Percentiles rank a stretch among this genome's conserved stretches.
These are phyloP conservation scores for Chouioia cunea DNA, from an alignment of 2,888 invertebrate genomes.

Conservation along the genomic window DNA sequence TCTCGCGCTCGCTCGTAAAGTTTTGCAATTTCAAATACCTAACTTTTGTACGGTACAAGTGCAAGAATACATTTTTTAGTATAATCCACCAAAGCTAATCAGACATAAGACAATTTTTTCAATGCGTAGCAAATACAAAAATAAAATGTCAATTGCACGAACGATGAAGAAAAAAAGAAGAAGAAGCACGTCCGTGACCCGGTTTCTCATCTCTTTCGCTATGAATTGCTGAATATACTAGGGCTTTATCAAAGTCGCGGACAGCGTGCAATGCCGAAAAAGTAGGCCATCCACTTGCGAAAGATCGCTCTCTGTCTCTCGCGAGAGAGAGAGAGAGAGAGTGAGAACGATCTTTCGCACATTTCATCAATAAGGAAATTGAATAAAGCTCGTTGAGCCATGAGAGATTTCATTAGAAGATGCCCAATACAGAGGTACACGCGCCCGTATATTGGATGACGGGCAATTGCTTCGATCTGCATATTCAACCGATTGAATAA, in stretches of 20 bases:
- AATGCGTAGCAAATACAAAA: no score
- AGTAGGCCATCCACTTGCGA: conserved; percentile 47
- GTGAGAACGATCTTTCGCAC: no score
- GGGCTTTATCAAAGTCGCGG: conserved; percentile 50
- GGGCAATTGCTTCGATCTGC: no score
- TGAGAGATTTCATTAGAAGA: conserved; percentile 17
- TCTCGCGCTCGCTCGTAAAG: conserved; percentile 3
- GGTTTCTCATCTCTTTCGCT: conserved; percentile 40
- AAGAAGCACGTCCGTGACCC: conserved; percentile 50
- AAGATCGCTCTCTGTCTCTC: neutral
- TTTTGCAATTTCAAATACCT: neutral
- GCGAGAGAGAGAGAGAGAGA: no score
- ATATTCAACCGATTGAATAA: no score
- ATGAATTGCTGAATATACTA: conserved; percentile 51
- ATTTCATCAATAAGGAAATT: conserved; percentile 37
- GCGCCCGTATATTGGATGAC: no score
- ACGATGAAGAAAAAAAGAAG: conserved; percentile 2
- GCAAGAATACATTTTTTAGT: no score
- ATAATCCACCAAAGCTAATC: no score
- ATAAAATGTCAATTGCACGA: neutral
- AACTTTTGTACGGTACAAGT: no score
- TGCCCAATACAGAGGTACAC: no score
- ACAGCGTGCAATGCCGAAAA: conserved; percentile 46
- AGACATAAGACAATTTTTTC: no score
- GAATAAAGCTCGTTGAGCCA: conserved; percentile 15